These are phyloP conservation scores for Mnemiopsis leidyi DNA, from an alignment of 37 sponge, comb jelly and placozoan genomes.

Conservation along the genomic window DNA sequence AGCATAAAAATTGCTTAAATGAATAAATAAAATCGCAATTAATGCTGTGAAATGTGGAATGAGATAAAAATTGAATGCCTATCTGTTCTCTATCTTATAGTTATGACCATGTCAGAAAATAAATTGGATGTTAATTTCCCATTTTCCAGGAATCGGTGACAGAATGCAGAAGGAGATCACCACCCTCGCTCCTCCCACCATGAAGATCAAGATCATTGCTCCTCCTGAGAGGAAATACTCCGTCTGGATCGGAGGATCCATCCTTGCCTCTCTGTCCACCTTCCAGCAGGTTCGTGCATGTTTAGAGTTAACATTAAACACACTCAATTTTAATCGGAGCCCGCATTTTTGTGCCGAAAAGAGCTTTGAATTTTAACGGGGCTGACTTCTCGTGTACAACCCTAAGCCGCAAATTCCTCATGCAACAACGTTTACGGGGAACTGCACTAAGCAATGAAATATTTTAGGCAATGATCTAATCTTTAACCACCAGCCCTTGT, in stretches of 20 bases:
- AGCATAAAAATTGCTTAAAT: no score
- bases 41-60: no score
- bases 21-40: no score
- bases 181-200: constrained; percentile 71
- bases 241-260: constrained; percentile 76
- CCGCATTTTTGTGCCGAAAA: neutral
- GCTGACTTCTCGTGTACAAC: neutral
- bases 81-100: no score
- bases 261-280: constrained; percentile 71
- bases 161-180: constrained; percentile 75
- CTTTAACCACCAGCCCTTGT: neutral
- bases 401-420: neutral
- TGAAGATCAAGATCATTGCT: constrained; percentile 75
- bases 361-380: neutral
- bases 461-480: neutral
- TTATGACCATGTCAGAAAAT: no score
- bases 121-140: no score
- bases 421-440: neutral
- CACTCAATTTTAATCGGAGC: neutral
- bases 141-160: constrained; percentile 70
- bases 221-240: constrained; percentile 76
- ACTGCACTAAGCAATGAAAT: neutral
- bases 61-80: no score
- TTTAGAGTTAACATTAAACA: neutral
- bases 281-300: constrained; percentile 67